Conservation (phyloP, 2,888 invertebrate species). For the Ceratothoa steindachneri region DNA sequence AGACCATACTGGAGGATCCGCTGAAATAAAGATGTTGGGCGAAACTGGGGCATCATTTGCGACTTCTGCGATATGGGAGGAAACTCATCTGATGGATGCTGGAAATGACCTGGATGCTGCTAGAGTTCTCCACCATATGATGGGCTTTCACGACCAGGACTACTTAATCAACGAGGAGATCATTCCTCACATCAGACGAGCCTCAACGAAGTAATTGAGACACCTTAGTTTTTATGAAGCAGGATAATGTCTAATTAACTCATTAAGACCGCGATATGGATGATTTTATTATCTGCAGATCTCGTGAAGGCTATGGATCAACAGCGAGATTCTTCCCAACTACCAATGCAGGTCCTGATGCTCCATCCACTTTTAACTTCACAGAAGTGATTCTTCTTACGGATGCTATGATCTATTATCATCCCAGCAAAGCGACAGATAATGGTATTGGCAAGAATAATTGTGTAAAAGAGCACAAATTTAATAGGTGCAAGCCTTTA, state of each 20-base stretch:
- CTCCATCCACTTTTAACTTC: constrained; percentile 57
- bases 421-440: constrained; percentile 35
- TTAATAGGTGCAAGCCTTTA: too few relatives aligned
- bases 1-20: constrained; percentile 58
- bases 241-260: too few relatives aligned
- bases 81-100: constrained; percentile 50
- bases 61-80: constrained; percentile 54
- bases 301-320: constrained; percentile 50
- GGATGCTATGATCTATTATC: constrained; percentile 40
- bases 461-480: too few relatives aligned
- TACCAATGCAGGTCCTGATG: constrained; percentile 57
- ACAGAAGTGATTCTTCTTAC: constrained; percentile 57
- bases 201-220: constrained; percentile 17
- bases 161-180: background rate
- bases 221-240: too few relatives aligned
- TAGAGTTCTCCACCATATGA: constrained; percentile 51
- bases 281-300: too few relatives aligned
- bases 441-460: background rate
- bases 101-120: constrained; percentile 54
- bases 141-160: constrained; percentile 6
- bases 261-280: too few relatives aligned
- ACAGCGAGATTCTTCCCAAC: constrained; percentile 53
- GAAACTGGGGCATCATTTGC: constrained; percentile 59
- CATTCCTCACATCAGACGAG: constrained; percentile 14
- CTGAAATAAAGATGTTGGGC: constrained; percentile 57